phyloP scores from a whole-genome alignment of 92 coral and sea anemone genomes.

The Siderastrea radians region DNA sequence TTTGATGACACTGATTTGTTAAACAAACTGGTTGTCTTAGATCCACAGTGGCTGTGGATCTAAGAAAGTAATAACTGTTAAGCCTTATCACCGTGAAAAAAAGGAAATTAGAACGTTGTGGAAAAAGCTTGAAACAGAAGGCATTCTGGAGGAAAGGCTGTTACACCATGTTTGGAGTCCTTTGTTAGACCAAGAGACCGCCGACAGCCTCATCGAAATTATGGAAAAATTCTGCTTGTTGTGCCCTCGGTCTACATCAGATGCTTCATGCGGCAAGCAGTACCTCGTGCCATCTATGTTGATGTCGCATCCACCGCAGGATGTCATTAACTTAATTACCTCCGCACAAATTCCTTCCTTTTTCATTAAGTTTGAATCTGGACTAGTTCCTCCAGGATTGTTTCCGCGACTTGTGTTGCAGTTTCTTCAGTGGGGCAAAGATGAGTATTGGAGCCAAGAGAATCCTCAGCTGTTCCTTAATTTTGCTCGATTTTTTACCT shows the following conservation, averaged over 20 bases:
- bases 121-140: background rate
- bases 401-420: background rate
- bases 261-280: background rate
- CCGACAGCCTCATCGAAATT: background rate
- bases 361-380: too few species aligned
- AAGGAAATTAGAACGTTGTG: background rate
- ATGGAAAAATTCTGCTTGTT: slow-evolving; percentile 11
- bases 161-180: background rate
- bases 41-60: too few species aligned
- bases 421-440: slow-evolving; percentile 17
- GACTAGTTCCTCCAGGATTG: too few species aligned
- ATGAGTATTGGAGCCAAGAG: background rate
- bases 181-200: background rate
- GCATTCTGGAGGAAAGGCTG: background rate
- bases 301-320: too few species aligned
- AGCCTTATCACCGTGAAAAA: background rate
- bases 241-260: background rate
- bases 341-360: too few species aligned
- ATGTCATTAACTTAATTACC: too few species aligned
- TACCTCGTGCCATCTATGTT: background rate
- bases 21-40: too few species aligned
- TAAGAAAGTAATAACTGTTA: background rate
- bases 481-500: background rate
- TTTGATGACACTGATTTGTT: too few species aligned
- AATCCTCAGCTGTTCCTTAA: slow-evolving; percentile 28